These are phyloP conservation scores for Drosophila obscura DNA, from an alignment of 1,140 invertebrate species.

Conservation along the genomic window DNA sequence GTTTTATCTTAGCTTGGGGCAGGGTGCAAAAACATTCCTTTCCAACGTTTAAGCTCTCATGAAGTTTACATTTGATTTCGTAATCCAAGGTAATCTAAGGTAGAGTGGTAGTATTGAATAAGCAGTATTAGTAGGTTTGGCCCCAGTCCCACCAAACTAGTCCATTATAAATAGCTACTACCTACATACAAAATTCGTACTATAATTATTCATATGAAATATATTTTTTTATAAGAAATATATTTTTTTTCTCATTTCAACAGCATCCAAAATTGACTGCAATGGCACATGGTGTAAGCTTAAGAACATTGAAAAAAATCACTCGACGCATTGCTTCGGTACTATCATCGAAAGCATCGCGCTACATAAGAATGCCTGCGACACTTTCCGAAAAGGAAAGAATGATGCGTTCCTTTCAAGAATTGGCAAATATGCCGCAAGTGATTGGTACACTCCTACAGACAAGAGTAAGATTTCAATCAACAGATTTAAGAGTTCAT, in stretches of 20 bases:
- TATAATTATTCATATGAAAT: too few species aligned
- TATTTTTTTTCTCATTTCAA: background rate
- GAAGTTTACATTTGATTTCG: too few species aligned
- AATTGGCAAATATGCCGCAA: constrained; percentile 70
- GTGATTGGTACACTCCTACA: constrained; percentile 69
- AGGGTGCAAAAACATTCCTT: too few species aligned
- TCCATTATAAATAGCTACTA: too few species aligned
- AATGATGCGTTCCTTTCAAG: constrained; percentile 67
- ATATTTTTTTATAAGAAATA: background rate
- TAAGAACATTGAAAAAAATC: constrained; percentile 68
- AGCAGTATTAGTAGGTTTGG: too few species aligned
- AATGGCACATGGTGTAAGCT: constrained; percentile 57
- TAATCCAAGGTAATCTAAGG: too few species aligned
- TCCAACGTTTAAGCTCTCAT: too few species aligned
- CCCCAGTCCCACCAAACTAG: too few species aligned
- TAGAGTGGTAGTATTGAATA: too few species aligned
- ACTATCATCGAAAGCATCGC: constrained; percentile 66
- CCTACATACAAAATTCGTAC: too few species aligned
- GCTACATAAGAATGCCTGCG: constrained; percentile 75
- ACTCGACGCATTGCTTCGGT: constrained; percentile 67
- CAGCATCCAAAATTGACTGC: constrained; percentile 70
- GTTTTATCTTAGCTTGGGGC: too few species aligned
- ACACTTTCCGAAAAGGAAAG: constrained; percentile 71
- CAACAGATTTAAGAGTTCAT: constrained; percentile 14
- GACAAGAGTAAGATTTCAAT: constrained; percentile 44